Percentiles rank a stretch among this genome's conserved stretches.
These are phyloP conservation scores for Rattus rattus DNA, from an alignment of 2,113 vertebrate species.

Conservation along the genomic window DNA sequence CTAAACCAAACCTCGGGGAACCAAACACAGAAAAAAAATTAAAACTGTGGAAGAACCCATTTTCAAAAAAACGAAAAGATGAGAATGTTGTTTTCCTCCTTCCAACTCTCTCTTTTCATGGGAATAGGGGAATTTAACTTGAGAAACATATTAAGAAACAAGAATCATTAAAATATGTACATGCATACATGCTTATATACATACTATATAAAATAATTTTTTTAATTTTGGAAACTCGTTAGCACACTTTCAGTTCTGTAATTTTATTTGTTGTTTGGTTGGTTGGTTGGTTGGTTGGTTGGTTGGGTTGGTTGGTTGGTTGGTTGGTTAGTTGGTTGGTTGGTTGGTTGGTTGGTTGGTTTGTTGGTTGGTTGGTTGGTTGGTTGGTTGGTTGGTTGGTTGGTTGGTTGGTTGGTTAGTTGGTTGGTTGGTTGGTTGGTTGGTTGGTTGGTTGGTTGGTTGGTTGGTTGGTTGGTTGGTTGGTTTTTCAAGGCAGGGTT, in stretches of 20 bases:
- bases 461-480: no score
- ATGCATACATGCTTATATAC: neutral
- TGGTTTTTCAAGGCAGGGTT: no score
- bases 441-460: no score
- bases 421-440: no score
- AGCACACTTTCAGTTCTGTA: neutral
- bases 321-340: no score
- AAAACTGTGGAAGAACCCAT: neutral
- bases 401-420: no score
- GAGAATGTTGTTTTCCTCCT: neutral
- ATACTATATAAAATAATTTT: neutral
- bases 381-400: no score
- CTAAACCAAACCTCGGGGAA: neutral
- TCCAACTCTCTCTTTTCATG: neutral
- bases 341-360: no score
- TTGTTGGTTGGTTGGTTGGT: no score
- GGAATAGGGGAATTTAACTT: neutral
- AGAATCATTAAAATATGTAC: neutral
- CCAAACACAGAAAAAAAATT: slow-evolving; percentile 8
- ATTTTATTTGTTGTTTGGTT: no score
- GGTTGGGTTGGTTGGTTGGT: no score
- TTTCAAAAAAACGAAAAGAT: slow-evolving; percentile 22
- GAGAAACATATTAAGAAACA: neutral
- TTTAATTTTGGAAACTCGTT: neutral
- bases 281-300: no score